phyloP scores from a whole-genome alignment of 2,888 invertebrate species.

The Tipula unca region DNA sequence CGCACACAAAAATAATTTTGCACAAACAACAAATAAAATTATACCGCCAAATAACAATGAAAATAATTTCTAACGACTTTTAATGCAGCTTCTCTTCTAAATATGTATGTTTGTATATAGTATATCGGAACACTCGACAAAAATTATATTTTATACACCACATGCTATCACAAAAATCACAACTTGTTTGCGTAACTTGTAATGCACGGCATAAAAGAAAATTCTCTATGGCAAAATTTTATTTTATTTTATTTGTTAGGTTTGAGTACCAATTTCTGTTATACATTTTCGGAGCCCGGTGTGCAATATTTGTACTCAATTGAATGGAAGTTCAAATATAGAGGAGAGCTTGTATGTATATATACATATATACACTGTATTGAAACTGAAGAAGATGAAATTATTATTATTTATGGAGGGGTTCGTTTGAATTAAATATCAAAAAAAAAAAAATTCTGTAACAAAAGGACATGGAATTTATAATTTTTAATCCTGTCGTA shows the following conservation, averaged over 20 bases:
- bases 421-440: slow-evolving; percentile 1
- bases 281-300: neutral
- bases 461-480: slow-evolving; percentile 14
- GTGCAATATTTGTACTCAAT: neutral
- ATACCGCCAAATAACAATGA: neutral
- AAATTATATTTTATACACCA: neutral
- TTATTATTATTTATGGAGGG: neutral
- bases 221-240: neutral
- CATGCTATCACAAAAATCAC: neutral
- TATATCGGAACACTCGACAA: neutral
- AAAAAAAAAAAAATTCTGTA: neutral
- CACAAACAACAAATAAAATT: neutral
- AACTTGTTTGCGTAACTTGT: slow-evolving; percentile 8
- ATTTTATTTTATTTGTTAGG: neutral
- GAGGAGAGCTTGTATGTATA: neutral
- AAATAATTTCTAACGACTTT: slow-evolving; percentile 8
- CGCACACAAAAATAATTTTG: neutral
- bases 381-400: neutral
- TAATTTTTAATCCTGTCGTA: slow-evolving; percentile 8
- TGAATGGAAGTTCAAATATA: neutral
- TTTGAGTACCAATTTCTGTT: slow-evolving; percentile 2
- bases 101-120: too few relatives aligned
- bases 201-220: neutral
- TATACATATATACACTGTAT: too few relatives aligned
- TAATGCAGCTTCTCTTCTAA: neutral